These are phyloP conservation scores for Pachydiplax longipennis DNA, from an alignment of 2,888 invertebrate genomes.

Conservation along the genomic window DNA sequence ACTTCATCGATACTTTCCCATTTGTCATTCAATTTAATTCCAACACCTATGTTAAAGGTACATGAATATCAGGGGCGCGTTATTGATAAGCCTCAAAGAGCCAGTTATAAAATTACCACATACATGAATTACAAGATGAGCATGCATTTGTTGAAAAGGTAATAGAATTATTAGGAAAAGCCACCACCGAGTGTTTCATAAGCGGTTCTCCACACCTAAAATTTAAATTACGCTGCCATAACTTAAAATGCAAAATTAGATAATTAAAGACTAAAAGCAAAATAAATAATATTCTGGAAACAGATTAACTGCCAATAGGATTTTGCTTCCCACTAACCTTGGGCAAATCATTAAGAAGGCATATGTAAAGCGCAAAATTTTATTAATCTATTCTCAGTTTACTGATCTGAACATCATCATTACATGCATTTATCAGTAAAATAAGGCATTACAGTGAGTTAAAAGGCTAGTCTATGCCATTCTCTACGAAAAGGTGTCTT, in stretches of 20 bases:
- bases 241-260: neutral
- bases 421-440: neutral
- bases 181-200: neutral
- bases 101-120: neutral
- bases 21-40: slow-evolving; percentile 11
- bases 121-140: slow-evolving; percentile 7
- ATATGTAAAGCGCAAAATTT: neutral
- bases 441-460: neutral
- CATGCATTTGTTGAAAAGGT: neutral
- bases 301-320: neutral
- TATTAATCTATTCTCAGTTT: too few relatives aligned
- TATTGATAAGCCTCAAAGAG: neutral
- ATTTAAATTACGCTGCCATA: neutral
- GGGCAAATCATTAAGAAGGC: neutral
- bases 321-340: neutral
- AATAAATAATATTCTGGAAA: neutral
- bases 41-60: slow-evolving; percentile 31
- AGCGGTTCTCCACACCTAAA: neutral
- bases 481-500: neutral
- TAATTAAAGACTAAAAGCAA: too few relatives aligned
- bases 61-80: neutral
- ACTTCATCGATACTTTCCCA: slow-evolving; percentile 58
- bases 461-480: neutral
- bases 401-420: too few relatives aligned
- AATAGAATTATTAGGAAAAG: neutral